Percentiles rank a stretch among this genome's conserved stretches.
phyloP scores from a whole-genome alignment of 2,113 vertebrate species.

The Pedionomus torquatus region DNA sequence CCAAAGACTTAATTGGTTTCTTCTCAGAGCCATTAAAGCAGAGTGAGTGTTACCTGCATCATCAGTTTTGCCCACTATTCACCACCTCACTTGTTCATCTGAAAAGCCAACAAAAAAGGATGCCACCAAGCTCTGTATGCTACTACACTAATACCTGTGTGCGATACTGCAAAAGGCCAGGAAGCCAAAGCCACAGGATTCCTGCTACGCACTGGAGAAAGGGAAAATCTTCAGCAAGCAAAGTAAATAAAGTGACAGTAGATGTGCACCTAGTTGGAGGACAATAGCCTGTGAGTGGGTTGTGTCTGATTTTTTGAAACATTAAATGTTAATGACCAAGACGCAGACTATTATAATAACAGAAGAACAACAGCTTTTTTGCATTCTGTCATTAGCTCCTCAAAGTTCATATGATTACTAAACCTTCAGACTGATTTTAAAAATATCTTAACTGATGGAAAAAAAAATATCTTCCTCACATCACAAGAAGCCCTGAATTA shows the following conservation, averaged over 20 bases:
- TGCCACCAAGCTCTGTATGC: background rate
- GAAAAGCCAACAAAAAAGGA: background rate
- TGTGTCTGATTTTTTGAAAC: background rate
- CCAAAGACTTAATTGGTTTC: background rate
- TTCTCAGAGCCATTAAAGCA: background rate
- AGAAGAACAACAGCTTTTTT: background rate
- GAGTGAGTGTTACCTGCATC: fast-evolving
- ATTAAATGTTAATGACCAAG: fast-evolving
- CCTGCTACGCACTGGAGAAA: background rate
- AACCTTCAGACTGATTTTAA: background rate
- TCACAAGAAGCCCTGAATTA: background rate
- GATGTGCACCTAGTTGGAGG: background rate
- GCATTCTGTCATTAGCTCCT: background rate
- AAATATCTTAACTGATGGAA: background rate
- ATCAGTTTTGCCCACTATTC: background rate
- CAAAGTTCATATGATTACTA: background rate
- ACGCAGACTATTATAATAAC: background rate
- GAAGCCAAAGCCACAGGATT: background rate
- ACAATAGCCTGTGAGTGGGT: background rate
- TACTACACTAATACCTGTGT: background rate
- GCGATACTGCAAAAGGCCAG: background rate
- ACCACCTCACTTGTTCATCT: background rate
- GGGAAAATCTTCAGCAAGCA: background rate
- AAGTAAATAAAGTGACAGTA: background rate
- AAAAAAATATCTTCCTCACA: background rate